Evolutionary conservation across 2,888 invertebrate genomes (phyloP).

Genomic region (Dyspetes luteomarginatus): DNA sequence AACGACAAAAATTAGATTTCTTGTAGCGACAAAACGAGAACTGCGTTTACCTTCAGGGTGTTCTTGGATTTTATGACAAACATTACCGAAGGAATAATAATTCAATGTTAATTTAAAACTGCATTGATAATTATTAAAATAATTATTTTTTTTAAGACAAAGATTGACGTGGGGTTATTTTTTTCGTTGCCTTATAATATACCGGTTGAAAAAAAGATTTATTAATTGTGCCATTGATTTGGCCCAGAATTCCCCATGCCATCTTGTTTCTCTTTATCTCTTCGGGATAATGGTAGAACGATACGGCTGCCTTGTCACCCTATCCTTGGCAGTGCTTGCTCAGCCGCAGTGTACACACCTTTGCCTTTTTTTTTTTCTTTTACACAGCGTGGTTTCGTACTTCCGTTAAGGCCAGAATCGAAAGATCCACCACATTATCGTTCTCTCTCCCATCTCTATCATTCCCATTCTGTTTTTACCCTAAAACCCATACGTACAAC

Average conservation of each 20-base stretch:
- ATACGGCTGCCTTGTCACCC: background rate
- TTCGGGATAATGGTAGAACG: background rate
- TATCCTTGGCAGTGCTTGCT: background rate
- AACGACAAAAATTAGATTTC: no score
- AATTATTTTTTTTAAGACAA: no score
- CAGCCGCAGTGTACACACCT: background rate
- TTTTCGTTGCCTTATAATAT: no score
- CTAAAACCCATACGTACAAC: background rate
- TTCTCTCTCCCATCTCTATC: background rate
- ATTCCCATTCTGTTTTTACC: background rate
- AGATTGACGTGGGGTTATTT: no score
- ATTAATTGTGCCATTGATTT: background rate
- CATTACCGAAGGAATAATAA: no score
- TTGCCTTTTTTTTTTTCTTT: background rate
- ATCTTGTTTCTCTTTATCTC: slow-evolving; percentile 8
- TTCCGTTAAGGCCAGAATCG: background rate
- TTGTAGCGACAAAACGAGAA: no score
- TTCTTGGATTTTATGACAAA: no score
- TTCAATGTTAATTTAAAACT: no score
- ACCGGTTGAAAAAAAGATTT: no score
- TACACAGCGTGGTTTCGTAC: background rate
- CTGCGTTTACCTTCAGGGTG: no score
- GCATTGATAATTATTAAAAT: no score
- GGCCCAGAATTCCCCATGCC: background rate
- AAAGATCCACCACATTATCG: slow-evolving; percentile 11